phyloP scores from a whole-genome alignment of 2,888 invertebrate species.

The Eilema depressum region DNA sequence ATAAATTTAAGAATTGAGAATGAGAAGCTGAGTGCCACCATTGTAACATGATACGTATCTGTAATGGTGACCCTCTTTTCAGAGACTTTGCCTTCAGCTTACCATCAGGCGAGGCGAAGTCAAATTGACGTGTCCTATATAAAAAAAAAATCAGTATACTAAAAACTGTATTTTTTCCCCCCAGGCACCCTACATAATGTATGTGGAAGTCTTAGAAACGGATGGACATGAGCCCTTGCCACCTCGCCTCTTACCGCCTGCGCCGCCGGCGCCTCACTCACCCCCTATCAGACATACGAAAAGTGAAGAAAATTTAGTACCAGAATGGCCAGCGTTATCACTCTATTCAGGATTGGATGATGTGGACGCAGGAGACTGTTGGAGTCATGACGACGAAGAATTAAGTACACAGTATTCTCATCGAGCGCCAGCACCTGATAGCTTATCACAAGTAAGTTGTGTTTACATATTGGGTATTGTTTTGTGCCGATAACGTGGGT shows the following conservation, averaged over 20 bases:
- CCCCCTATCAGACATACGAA: conserved; percentile 94
- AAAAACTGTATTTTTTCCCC: conserved; percentile 25
- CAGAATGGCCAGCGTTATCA: conserved; percentile 85
- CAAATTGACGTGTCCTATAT: no score
- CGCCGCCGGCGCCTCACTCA: conserved; percentile 91
- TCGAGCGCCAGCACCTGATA: conserved; percentile 77
- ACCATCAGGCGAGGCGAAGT: no score
- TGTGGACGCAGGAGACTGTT: conserved; percentile 89
- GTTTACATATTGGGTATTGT: neutral
- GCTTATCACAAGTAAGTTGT: conserved; percentile 94
- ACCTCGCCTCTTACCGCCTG: conserved; percentile 93
- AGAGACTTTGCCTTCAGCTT: no score
- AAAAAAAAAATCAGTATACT: neutral
- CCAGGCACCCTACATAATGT: conserved; percentile 98
- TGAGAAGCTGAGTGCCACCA: no score
- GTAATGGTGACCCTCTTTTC: no score
- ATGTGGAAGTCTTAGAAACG: conserved; percentile 97
- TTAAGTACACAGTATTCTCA: conserved; percentile 83
- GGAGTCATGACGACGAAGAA: conserved; percentile 99
- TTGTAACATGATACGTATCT: no score
- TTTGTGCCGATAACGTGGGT: neutral
- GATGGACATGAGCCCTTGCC: conserved; percentile 93
- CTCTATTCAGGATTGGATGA: conserved; percentile 77
- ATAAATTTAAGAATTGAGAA: no score
- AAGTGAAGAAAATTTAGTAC: conserved; percentile 95